A percentile compares a stretch with the other conserved stretches of the same genome.
These are phyloP conservation scores for Picus viridis DNA, from an alignment of 2,797 vertebrate genomes.

Conservation along the genomic window DNA sequence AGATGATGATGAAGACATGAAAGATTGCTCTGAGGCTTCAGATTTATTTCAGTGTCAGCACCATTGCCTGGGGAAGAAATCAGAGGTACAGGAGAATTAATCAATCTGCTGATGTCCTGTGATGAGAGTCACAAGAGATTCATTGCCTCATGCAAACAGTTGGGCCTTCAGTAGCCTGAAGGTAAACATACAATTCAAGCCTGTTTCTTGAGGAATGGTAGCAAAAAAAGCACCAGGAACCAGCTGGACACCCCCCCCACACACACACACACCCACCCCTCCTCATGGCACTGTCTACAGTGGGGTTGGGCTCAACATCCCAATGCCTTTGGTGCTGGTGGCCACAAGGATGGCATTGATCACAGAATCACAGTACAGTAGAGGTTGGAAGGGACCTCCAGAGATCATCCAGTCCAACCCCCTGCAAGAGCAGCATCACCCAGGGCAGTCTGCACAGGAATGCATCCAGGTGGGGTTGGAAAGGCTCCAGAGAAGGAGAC, in stretches of 20 bases:
- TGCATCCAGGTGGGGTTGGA: no score
- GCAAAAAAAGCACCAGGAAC: not conserved
- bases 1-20: not conserved
- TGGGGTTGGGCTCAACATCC: not conserved
- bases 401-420: no score
- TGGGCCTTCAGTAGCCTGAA: not conserved
- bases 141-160: not conserved
- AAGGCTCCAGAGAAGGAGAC: no score
- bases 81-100: not conserved
- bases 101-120: not conserved
- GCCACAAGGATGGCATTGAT: not conserved
- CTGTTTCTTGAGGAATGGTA: not conserved
- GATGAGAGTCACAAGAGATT: not conserved
- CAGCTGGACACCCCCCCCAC: not conserved
- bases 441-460: no score
- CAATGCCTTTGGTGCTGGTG: not conserved
- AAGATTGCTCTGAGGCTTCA: not conserved
- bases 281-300: not conserved
- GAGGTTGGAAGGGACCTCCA: no score
- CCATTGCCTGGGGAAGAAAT: not conserved
- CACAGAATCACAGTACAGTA: no score
- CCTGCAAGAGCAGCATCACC: no score
- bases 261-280: no score
- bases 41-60: conserved; percentile 7
- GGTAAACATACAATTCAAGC: not conserved